Base-by-base conservation (phyloP, 2,113 vertebrate genomes). In the Hippocampus barbouri region DNA sequence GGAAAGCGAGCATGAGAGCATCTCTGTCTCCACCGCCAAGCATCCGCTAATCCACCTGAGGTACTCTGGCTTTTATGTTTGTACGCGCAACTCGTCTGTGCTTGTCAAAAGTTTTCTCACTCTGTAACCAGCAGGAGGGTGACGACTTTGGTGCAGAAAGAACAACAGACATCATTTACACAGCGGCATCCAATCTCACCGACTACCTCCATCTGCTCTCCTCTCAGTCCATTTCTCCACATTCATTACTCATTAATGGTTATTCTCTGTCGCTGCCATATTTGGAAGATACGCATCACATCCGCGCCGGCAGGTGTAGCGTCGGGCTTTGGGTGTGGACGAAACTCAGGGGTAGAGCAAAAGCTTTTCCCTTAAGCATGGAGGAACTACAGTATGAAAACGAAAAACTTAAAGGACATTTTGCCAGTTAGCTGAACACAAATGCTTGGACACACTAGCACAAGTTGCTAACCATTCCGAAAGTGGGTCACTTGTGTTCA, bases 161-260 rank as follows among this genome's bases (percentile, higher is more conserved):
- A 79, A 86, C 87, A 86, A 83, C 78, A 85, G 80, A 79, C 76
- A 74, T 80, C 81, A 81, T 88, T 86, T 87, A 89, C 83, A 76
- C 82, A 85, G 84, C 75, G 43, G 81, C 81, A 70, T 78, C 80
- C 82, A 85, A 89, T 79, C 85, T 86, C 70, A 66, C 41, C 76
- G 49, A 65, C 83, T 83, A 78, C 71, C 80, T 82, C 79, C 78
- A 62, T 72, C 73, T 71, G 23, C 79, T 70, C 61, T 64, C 41
- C 73, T 66, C 75, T 75, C 57, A 71, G 75, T 74, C 71, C 59
- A 86, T 79, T 68, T 88, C 90, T 88, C 87, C 85, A 91, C 91
- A 93, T 94, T 92, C 89, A 88, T 90, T 89, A 90, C 89, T 92
- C 91, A 93, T 94, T 93, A 94, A 84, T 79, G 80, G 86, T 86